Conservation (phyloP, 2,888 invertebrate species). For the Helobdella robusta region DNA sequence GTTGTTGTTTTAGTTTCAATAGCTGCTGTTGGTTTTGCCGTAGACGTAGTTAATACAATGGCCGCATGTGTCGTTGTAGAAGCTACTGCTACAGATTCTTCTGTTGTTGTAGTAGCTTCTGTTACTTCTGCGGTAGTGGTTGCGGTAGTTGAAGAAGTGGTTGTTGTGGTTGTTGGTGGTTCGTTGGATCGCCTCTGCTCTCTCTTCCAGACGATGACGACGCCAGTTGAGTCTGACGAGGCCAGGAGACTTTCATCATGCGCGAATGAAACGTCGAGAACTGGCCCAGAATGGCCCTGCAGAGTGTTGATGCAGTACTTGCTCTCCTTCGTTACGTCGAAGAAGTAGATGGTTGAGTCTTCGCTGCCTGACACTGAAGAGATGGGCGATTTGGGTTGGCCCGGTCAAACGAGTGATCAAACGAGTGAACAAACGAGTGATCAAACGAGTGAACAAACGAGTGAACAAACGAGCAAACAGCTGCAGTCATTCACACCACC, state of each 20-base stretch:
- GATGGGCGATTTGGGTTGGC: background rate
- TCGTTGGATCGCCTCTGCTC: slow-evolving; percentile 37
- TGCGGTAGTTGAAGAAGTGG: no score
- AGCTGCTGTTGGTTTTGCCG: no score
- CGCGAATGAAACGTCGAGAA: slow-evolving; percentile 73
- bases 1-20: no score
- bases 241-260: slow-evolving; percentile 77
- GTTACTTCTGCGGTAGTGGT: no score
- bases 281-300: slow-evolving; percentile 71
- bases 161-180: no score
- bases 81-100: no score
- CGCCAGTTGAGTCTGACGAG: slow-evolving; percentile 67
- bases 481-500: background rate
- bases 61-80: no score
- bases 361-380: slow-evolving; percentile 64
- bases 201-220: slow-evolving; percentile 50
- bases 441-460: background rate
- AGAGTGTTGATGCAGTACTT: slow-evolving; percentile 56
- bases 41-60: no score
- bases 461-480: background rate
- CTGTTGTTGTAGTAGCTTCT: no score
- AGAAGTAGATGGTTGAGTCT: slow-evolving; percentile 68
- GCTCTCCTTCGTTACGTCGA: slow-evolving; percentile 60
- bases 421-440: background rate
- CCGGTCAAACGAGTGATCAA: background rate